Evolutionary conservation across 2,797 vertebrate species (phyloP), one percentile per base, ranked within the genome.

Genomic region (Anableps anableps): DNA sequence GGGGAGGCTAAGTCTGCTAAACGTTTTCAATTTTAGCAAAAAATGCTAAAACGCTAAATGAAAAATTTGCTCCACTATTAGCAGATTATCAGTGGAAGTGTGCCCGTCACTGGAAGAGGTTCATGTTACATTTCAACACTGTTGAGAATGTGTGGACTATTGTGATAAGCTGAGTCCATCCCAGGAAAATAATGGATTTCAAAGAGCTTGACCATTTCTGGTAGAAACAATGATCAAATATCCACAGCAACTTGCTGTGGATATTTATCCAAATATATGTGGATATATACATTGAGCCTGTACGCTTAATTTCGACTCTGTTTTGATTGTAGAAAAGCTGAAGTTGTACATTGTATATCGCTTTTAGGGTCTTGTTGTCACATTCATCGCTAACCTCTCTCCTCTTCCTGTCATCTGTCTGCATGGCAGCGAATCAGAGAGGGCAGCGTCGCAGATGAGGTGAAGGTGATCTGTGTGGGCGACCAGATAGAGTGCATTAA

Each of bases 401-500:
- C 8, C 7, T 17, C 55, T 38, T 4, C 4, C 68, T 48, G 26
- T 45, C 2, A 17, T 14, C 9, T 45, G 10, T 75, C 14, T 26
- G 0, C 10, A 1, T 36, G 60, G 77, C 85, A 99, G 99, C 96
- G 96, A 53, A 99, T 99, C 93, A 99, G 97, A 94, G 97, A 97
- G 74, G 97, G 96, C 82, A 99, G 97, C 53, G 85, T 97, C 14
- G 96, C 96, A 89, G 97, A 99, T 85, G 89, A 91, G 38, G 96
- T 95, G 83, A 99, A 98, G 95, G 95, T 94, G 0, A 90, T 99
- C 94, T 96, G 93, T 0, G 96, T 97, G 62, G 99, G 99, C 4
- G 99, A 99, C 91, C 98, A 99, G 85, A 96, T 99, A 51, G 97
- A 98, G 91, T 96, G 94, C 86, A 97, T 99, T 72, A 99, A 99